phyloP scores from a whole-genome alignment of 2,113 vertebrate genomes.

The Nothoprocta perdicaria region DNA sequence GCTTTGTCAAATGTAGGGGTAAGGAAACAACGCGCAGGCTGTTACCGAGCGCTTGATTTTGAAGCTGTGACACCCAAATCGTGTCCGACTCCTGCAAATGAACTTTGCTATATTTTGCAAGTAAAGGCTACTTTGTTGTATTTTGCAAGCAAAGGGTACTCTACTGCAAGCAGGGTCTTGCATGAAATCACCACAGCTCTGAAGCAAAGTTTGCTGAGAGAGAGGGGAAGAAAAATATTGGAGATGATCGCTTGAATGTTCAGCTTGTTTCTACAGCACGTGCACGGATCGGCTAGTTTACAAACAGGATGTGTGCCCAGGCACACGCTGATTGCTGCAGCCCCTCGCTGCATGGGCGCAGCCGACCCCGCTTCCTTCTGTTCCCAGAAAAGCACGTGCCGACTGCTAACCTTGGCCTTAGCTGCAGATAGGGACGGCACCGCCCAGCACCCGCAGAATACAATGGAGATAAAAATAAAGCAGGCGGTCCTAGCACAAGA shows the following conservation, averaged over 20 bases:
- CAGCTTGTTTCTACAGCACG: not conserved
- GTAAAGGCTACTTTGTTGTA: not conserved
- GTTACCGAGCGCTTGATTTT: not conserved
- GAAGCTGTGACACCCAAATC: not conserved
- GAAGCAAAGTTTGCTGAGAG: not conserved
- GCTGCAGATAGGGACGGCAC: conserved; percentile 33
- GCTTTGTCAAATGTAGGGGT: not conserved
- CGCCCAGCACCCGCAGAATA: conserved; percentile 63
- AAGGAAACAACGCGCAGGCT: conserved; percentile 8
- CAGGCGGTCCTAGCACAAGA: too few species aligned
- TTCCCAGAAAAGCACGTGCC: conserved; percentile 55
- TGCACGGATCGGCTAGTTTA: not conserved
- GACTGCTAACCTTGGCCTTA: conserved; percentile 21
- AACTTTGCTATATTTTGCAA: not conserved
- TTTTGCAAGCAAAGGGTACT: not conserved
- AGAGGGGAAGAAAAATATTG: not conserved
- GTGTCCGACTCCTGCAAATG: rapidly evolving
- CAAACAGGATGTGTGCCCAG: conserved; percentile 18
- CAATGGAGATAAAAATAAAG: conserved; percentile 38
- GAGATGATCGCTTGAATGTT: not conserved
- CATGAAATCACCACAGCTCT: not conserved
- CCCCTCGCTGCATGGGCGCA: not conserved
- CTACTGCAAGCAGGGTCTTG: not conserved
- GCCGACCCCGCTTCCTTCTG: conserved; percentile 50
- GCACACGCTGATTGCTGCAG: not conserved